Base-by-base conservation (phyloP, 2,888 invertebrate genomes). In the Eulithis testata region DNA sequence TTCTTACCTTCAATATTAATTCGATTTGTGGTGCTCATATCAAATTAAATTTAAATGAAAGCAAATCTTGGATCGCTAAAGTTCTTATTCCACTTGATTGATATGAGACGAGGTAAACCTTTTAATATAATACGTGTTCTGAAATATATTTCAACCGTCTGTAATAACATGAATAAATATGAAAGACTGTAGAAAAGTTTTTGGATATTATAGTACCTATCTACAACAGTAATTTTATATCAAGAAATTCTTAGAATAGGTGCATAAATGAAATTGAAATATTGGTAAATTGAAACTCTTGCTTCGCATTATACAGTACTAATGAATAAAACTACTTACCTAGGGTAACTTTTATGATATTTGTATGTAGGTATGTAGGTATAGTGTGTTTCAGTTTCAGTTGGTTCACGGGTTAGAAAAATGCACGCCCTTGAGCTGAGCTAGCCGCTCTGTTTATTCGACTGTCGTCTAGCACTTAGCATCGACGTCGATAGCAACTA, bases 381-480 rank as follows among this genome's bases (percentile, higher is more conserved):
- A 31, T 31, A 8, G 40, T 40, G 70, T 66, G 14, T 47, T 60
- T 54, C 60, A 57, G 53, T 47, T 55, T 55, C 60, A 51, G 45
- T 43, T 14, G 37, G 80, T 63, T 52, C 78, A 77, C 68, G 77
- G 71, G 79, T 78, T 83, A 84, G 81, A 86, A 86, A 89, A 87
- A 85, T 79, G 74, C 76, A 40, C 79, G 89, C 83, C 91, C 91
- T 91, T 91, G 90, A 88, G 82, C 77, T 91, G 90, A 88, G 82
- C 77, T 66, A 70, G 77, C 80, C 80, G 77, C 74, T 76, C 77
- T 92, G 93, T 92, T 92, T 92, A 92, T 87, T 80, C 83, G 84
- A 87, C 89, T 91, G 91, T 91, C 92, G 86, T 90, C 87, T 89
- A 91, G 86, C 92, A 92, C 92, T 92, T 92, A 90, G 81, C 85